Evolutionary conservation across 2,113 vertebrate species (phyloP).

Genomic region (Oncorhynchus clarkii): DNA sequence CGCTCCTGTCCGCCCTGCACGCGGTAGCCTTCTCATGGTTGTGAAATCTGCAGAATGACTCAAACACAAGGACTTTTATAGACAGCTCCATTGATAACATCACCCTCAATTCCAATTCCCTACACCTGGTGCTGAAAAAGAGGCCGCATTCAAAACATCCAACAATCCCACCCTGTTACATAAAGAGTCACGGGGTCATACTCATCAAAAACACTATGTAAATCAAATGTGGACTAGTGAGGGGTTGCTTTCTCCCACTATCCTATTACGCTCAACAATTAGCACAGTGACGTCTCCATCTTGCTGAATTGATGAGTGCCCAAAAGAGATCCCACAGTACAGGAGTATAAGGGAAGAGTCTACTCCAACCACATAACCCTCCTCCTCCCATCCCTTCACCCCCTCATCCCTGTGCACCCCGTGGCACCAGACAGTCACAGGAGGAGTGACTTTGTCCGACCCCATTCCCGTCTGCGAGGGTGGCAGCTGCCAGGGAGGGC

Average conservation of each 20-base stretch:
- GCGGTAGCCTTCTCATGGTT: too few species aligned
- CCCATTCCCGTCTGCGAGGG: constrained; percentile 70
- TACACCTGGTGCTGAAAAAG: too few species aligned
- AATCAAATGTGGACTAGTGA: too few species aligned
- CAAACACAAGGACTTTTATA: too few species aligned
- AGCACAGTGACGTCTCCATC: background rate
- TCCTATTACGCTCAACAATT: background rate
- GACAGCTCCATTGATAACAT: too few species aligned
- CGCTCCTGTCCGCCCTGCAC: too few species aligned
- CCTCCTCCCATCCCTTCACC: constrained; percentile 49
- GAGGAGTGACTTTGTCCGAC: constrained; percentile 78
- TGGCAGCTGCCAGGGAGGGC: constrained; percentile 72
- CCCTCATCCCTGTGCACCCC: constrained; percentile 52
- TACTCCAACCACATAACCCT: background rate
- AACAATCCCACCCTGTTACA: too few species aligned
- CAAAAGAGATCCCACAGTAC: background rate
- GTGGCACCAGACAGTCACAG: constrained; percentile 67
- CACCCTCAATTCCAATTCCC: too few species aligned
- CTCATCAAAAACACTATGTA: too few species aligned
- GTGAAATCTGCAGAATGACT: too few species aligned
- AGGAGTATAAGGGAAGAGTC: background rate
- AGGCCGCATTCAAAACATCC: too few species aligned
- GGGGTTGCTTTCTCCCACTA: background rate
- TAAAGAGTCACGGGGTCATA: too few species aligned
- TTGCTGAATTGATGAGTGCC: background rate